A percentile compares a stretch with the other conserved stretches of the same genome.
Conservation (phyloP, 2,888 invertebrate genomes). For the Mythimna albipuncta region DNA sequence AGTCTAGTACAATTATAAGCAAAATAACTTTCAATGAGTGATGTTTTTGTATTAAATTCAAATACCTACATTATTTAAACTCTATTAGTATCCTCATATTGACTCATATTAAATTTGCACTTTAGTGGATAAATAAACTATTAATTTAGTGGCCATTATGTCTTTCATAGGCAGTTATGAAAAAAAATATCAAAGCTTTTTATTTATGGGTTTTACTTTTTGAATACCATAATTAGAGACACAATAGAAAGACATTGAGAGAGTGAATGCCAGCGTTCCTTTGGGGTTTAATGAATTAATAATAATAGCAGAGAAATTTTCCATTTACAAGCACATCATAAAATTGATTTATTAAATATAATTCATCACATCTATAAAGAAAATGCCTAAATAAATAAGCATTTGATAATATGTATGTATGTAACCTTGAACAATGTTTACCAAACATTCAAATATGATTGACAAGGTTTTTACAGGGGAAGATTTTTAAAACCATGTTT, state of each 20-base stretch:
- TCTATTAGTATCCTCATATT: conserved; percentile 33
- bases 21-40: conserved; percentile 7
- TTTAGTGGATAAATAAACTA: conserved; percentile 6
- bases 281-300: neutral
- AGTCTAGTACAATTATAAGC: neutral
- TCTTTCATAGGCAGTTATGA: neutral
- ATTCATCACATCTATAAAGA: neutral
- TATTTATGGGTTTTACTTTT: neutral
- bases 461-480: neutral
- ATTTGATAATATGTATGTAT: neutral
- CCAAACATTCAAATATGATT: conserved; percentile 1
- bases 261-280: no score
- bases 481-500: neutral
- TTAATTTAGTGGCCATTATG: neutral
- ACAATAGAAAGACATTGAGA: no score
- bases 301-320: neutral
- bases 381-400: conserved; percentile 8
- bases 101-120: conserved; percentile 21
- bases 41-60: conserved; percentile 4
- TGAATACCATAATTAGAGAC: no score
- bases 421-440: conserved; percentile 12
- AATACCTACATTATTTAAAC: conserved; percentile 12
- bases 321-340: neutral
- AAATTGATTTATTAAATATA: neutral
- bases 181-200: neutral